Evolutionary conservation across 1,140 invertebrate species (phyloP).

Genomic region (Drosophila yakuba): DNA sequence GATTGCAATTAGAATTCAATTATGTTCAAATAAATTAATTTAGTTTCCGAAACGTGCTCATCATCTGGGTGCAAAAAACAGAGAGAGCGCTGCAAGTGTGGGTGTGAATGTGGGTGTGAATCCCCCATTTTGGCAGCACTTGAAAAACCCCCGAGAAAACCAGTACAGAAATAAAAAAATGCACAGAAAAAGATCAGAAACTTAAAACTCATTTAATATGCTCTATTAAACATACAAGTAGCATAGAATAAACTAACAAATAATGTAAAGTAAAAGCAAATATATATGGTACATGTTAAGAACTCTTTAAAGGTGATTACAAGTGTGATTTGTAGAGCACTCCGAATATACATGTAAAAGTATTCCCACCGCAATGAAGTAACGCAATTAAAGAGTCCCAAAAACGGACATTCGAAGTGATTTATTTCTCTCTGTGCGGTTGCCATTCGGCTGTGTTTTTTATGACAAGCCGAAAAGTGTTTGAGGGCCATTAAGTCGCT

Average conservation of each 20-base stretch:
- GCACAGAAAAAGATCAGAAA: no score
- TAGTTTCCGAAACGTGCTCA: conserved; percentile 65
- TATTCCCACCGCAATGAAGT: no score
- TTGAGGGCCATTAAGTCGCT: conserved; percentile 80
- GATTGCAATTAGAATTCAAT: conserved; percentile 74
- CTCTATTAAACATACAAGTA: no score
- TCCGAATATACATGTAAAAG: no score
- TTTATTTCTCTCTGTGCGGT: conserved; percentile 20
- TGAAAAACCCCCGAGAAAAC: conserved; percentile 41
- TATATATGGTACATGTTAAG: no score
- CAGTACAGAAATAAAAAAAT: conserved; percentile 35
- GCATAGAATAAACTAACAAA: no score
- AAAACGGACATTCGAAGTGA: not conserved
- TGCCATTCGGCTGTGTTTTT: conserved; percentile 63
- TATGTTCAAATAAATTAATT: conserved; percentile 74
- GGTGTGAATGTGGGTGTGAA: not conserved
- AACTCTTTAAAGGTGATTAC: no score
- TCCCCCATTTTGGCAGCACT: conserved; percentile 17
- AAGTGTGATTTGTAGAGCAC: no score
- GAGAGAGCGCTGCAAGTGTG: not conserved
- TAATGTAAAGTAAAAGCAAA: no score
- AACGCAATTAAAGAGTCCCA: no score
- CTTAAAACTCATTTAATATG: no score
- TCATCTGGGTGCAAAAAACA: conserved; percentile 11
- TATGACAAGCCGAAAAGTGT: conserved; percentile 81